phyloP scores from a whole-genome alignment of 2,113 vertebrate genomes.

The Erythrolamprus reginae region DNA sequence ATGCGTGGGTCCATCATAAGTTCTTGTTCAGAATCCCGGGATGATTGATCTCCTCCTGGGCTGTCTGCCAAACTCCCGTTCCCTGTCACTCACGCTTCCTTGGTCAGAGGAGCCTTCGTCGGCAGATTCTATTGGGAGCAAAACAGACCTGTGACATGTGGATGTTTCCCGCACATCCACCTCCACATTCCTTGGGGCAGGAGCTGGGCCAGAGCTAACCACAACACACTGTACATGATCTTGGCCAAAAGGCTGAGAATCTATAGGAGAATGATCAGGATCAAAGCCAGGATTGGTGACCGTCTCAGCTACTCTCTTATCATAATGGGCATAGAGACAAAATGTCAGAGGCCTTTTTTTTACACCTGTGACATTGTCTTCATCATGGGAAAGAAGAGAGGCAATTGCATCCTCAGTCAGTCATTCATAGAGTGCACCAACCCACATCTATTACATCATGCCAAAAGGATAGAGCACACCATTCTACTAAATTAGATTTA shows the following conservation, averaged over 20 bases:
- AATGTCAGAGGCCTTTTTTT: neutral
- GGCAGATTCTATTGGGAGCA: too few relatives aligned
- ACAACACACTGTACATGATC: neutral
- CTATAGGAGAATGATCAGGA: neutral
- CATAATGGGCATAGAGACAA: neutral
- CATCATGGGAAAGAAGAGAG: neutral
- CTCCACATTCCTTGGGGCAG: too few relatives aligned
- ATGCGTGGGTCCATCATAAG: too few relatives aligned
- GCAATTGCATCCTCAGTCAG: neutral
- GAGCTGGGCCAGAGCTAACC: too few relatives aligned
- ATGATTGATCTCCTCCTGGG: too few relatives aligned
- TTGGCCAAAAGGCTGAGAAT: neutral
- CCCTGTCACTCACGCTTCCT: too few relatives aligned
- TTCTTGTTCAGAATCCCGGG: too few relatives aligned
- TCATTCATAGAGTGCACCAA: neutral
- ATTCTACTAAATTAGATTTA: neutral
- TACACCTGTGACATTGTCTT: neutral
- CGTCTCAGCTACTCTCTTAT: neutral
- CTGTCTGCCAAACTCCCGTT: too few relatives aligned
- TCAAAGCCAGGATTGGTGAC: neutral
- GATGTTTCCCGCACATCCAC: too few relatives aligned
- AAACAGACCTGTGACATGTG: too few relatives aligned
- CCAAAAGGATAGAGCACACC: neutral
- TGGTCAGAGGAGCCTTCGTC: too few relatives aligned
- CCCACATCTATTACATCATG: neutral